These are phyloP conservation scores for Euphydryas editha DNA, from an alignment of 2,888 invertebrate genomes.

Conservation along the genomic window DNA sequence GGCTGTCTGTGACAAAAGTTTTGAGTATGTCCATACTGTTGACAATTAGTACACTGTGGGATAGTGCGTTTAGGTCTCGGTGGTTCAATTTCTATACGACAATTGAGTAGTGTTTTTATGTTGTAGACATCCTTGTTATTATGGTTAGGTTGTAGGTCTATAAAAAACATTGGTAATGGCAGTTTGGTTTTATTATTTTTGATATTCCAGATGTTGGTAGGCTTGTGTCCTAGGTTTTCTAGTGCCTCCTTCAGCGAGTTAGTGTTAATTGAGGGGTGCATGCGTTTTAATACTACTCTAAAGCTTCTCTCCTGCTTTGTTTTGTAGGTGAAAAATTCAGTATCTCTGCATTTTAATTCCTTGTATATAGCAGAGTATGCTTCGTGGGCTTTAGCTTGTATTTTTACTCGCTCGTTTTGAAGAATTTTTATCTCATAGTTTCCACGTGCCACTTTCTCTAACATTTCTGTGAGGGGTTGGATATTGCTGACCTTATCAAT, in stretches of 20 bases:
- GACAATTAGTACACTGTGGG: constrained; percentile 44
- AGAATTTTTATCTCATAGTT: background rate
- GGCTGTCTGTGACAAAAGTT: constrained; percentile 39
- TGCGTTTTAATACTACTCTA: background rate
- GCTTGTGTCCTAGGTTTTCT: background rate
- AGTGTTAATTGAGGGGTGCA: background rate
- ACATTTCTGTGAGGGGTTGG: background rate
- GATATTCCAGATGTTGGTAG: too few relatives aligned
- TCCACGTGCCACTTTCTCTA: background rate
- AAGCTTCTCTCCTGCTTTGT: background rate
- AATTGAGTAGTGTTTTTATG: background rate
- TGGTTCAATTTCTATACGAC: constrained; percentile 31
- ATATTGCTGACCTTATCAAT: background rate
- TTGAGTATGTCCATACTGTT: constrained; percentile 45
- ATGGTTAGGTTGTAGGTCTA: background rate
- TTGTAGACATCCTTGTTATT: background rate
- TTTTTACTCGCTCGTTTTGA: background rate
- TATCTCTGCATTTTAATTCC: background rate
- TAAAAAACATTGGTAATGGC: background rate
- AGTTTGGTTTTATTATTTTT: too few relatives aligned
- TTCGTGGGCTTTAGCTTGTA: background rate
- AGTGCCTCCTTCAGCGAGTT: background rate
- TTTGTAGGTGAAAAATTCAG: background rate
- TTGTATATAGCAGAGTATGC: background rate
- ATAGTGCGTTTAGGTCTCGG: constrained; percentile 40